Conservation (phyloP, 2,888 invertebrate genomes). For the Gastracanthus pulcherrimus region DNA sequence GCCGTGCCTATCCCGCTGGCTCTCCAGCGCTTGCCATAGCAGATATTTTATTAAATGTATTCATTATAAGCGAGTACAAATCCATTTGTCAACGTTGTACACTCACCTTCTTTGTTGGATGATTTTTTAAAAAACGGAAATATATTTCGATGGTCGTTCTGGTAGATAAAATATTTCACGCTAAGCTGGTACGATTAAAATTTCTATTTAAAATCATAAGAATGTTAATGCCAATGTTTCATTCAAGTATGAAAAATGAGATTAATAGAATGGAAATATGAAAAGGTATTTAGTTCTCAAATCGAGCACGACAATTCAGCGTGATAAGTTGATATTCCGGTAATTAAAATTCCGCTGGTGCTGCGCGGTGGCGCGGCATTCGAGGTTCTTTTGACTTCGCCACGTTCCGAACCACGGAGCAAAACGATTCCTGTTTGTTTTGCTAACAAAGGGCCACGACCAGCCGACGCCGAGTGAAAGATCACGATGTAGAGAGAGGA, state of each 20-base stretch:
- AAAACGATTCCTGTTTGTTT: conserved; percentile 77
- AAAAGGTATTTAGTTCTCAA: conserved; percentile 60
- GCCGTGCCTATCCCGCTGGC: neutral
- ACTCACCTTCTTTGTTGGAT: neutral
- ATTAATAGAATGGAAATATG: neutral
- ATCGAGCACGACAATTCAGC: conserved; percentile 69
- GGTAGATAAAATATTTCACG: neutral
- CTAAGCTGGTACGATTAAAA: neutral
- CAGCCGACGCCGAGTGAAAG: neutral
- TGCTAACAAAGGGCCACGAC: conserved; percentile 73
- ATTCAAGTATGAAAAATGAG: neutral
- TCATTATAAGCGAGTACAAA: conserved; percentile 64
- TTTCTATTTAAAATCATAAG: neutral
- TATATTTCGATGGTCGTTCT: neutral
- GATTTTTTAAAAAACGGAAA: neutral
- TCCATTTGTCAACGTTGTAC: conserved; percentile 65
- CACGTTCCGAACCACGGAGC: conserved; percentile 66
- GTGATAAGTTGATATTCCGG: conserved; percentile 70
- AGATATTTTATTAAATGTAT: conserved; percentile 66
- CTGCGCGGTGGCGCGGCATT: neutral
- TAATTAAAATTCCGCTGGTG: conserved; percentile 74
- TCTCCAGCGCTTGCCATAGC: conserved; percentile 54
- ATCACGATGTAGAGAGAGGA: neutral
- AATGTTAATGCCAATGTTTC: no score
- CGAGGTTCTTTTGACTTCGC: conserved; percentile 25